Conservation (phyloP, 1,140 invertebrate species). For the Drosophila biarmipes region DNA sequence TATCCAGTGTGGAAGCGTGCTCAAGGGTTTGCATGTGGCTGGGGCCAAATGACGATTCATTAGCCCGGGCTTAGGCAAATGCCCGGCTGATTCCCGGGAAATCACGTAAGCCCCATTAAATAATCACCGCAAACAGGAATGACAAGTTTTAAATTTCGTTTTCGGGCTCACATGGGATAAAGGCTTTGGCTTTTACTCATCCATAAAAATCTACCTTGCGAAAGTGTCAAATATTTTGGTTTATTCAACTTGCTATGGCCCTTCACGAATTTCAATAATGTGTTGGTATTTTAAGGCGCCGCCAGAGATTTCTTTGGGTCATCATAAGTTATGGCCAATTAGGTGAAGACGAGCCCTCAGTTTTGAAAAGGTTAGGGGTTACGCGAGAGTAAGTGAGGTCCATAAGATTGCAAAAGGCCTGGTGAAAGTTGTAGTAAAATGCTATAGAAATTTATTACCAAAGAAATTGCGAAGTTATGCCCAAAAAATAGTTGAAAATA, state of each 20-base stretch:
- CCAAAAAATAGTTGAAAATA: background rate
- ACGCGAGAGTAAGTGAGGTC: slow-evolving; percentile 27
- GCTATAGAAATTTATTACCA: background rate
- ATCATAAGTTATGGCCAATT: slow-evolving; percentile 25
- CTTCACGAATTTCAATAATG: slow-evolving; percentile 69
- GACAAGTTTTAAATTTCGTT: slow-evolving; percentile 64
- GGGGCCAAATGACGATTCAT: slow-evolving; percentile 51
- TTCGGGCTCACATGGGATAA: slow-evolving; percentile 33
- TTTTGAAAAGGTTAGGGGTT: slow-evolving; percentile 29
- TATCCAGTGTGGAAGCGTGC: slow-evolving; percentile 46
- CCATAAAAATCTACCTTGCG: slow-evolving; percentile 46
- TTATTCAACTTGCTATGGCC: slow-evolving; percentile 51
- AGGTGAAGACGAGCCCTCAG: slow-evolving; percentile 18
- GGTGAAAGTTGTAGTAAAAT: slow-evolving; percentile 18
- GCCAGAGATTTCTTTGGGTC: slow-evolving; percentile 20
- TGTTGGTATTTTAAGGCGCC: slow-evolving; percentile 42
- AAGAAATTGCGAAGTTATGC: background rate
- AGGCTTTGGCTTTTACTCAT: slow-evolving; percentile 10
- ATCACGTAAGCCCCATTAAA: slow-evolving; percentile 60
- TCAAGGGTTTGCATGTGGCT: slow-evolving; percentile 8
- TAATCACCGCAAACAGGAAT: slow-evolving; percentile 60
- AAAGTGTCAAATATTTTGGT: slow-evolving; percentile 75
- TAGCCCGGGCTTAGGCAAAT: slow-evolving; percentile 65
- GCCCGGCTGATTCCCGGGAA: slow-evolving; percentile 53
- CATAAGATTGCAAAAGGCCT: background rate